Base-by-base conservation (phyloP, 92 coral and sea anemone genomes). In the Epizoanthus illoricatus region DNA sequence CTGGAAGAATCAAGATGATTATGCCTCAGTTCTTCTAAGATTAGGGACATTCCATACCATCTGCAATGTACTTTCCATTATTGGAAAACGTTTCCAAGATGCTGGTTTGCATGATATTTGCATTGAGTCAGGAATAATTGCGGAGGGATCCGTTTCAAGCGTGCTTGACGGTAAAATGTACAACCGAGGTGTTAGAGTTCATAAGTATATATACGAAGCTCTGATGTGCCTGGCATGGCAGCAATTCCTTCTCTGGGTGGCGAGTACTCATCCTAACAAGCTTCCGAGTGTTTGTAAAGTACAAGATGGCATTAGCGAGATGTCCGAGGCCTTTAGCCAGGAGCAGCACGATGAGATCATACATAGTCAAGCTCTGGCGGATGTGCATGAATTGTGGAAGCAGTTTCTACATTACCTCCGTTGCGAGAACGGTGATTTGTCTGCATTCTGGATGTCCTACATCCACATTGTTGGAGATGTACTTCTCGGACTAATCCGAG, bases 1-100 rank as follows among this genome's bases (percentile, higher is more conserved):
- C n/a, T 79, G 88, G 88, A 69, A 69, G 88, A 68, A 67, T 7
- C 16, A 64, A 36, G 62, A 28, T 13, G 9, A 45, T 11, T 80
- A 64, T 64, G 86, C 65, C 4, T 23, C 57, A 49, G 74, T 88
- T 18, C 57, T 88, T 24, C 73, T 88, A 19, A 54, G 90, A 65
- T 16, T 87, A 17, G 90, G 90, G 60, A 69, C 90, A 75, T 79
- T 88, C 43, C 91, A 84, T 41, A 88, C 76, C 9, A 88, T 88
- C 20, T 84, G 88, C 71, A 84, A 71, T 59, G 5, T 79, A 20
- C 68, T 88, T 47, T 70, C 83, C 86, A 88, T 88, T 10, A 16
- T 81, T 2, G 90, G 87, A 5, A 87, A 87, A 66, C 87, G 90
- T 17, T 87, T 85, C 79, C 60, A 70, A 79, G 88, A 85, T 79